These are phyloP conservation scores for Drosophila pectinifera DNA, from an alignment of 1,140 invertebrate species.

Conservation along the genomic window DNA sequence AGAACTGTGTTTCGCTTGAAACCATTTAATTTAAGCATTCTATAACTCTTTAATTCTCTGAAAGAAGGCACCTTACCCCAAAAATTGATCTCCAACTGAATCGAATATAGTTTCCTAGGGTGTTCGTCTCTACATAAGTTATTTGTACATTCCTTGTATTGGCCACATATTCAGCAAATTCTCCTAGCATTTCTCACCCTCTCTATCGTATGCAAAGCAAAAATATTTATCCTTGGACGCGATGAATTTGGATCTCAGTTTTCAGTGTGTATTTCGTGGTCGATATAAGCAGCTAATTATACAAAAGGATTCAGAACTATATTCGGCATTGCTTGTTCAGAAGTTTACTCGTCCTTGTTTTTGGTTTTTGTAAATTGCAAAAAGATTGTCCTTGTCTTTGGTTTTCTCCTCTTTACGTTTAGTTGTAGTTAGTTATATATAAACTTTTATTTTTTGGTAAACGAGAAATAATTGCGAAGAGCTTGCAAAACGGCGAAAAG, in stretches of 20 bases:
- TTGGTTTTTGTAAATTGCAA: slow-evolving; percentile 66
- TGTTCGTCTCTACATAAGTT: slow-evolving; percentile 24
- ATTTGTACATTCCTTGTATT: slow-evolving; percentile 61
- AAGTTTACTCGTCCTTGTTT: slow-evolving; percentile 23
- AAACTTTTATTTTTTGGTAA: slow-evolving; percentile 33
- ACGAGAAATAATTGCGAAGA: slow-evolving; percentile 42
- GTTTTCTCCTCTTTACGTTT: slow-evolving; percentile 36
- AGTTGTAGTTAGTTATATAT: slow-evolving; percentile 24
- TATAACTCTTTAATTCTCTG: slow-evolving; percentile 31
- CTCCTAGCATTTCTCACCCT: slow-evolving; percentile 23
- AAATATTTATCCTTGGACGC: slow-evolving; percentile 44
- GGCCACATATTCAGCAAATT: slow-evolving; percentile 56
- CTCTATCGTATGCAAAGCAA: slow-evolving; percentile 20
- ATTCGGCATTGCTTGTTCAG: slow-evolving; percentile 31
- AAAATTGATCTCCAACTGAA: slow-evolving; percentile 28
- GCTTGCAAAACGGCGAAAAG: slow-evolving; percentile 46
- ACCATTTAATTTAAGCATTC: slow-evolving; percentile 54
- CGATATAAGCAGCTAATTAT: slow-evolving; percentile 44
- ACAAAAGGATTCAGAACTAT: slow-evolving; percentile 35
- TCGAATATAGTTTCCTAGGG: slow-evolving; percentile 37
- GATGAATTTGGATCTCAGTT: slow-evolving; percentile 33
- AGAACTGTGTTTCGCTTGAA: slow-evolving; percentile 47
- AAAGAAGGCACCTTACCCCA: slow-evolving; percentile 50
- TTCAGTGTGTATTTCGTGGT: slow-evolving; percentile 27
- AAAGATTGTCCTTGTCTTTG: slow-evolving; percentile 76